Evolutionary conservation across 37 sponge, comb jelly and placozoan species (phyloP).

Genomic region (Amphimedon queenslandica): DNA sequence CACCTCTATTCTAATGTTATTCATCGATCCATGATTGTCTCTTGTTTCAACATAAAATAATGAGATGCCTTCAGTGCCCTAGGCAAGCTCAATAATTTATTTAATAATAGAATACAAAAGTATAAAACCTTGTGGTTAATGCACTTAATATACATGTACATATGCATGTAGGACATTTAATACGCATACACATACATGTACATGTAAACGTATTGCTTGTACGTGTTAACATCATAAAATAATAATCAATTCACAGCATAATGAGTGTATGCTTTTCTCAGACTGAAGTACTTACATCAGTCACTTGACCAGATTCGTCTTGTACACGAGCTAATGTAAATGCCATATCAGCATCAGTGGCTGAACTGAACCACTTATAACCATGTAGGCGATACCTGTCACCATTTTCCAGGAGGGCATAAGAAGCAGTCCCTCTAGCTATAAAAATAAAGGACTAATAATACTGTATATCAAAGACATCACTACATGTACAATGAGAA

Average conservation of each 20-base stretch:
- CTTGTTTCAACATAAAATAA: slow-evolving; percentile 77
- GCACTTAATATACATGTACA: no score
- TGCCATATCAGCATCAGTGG: slow-evolving; percentile 85
- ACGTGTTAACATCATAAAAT: neutral
- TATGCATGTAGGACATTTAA: neutral
- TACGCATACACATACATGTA: neutral
- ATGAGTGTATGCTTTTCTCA: no score
- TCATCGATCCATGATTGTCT: slow-evolving; percentile 28
- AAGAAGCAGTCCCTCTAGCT: slow-evolving; percentile 75
- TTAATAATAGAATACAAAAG: no score
- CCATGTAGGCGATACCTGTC: slow-evolving; percentile 63
- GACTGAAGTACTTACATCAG: slow-evolving; percentile 11
- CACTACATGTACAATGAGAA: neutral
- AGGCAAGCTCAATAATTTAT: neutral
- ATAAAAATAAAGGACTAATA: neutral
- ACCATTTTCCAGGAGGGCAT: slow-evolving; percentile 60
- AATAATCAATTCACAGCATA: neutral
- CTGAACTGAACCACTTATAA: slow-evolving; percentile 97
- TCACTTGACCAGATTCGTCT: slow-evolving; percentile 35
- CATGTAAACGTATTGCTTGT: no score
- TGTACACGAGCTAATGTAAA: slow-evolving; percentile 80
- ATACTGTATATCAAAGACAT: neutral
- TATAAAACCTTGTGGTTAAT: no score
- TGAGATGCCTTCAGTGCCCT: slow-evolving; percentile 68
- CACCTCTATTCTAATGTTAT: slow-evolving; percentile 62